Percentiles rank a stretch among this genome's conserved stretches.
Evolutionary conservation across 2,113 vertebrate species (phyloP).

Genomic region (Antechinus stuartii): DNA sequence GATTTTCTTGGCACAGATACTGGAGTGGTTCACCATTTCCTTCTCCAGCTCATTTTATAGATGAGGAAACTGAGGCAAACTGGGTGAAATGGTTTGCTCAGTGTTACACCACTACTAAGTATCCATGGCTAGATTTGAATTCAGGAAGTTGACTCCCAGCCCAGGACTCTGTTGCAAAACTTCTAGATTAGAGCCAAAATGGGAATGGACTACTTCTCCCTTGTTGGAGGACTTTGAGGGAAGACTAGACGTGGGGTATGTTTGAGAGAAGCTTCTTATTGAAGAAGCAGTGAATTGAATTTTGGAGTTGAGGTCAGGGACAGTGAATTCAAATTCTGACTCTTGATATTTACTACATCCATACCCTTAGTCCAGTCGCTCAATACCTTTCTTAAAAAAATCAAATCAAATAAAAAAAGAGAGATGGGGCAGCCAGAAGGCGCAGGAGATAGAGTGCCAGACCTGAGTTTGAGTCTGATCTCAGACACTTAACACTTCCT

Average conservation of each 20-base stretch:
- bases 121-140: neutral
- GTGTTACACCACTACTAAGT: too few relatives aligned
- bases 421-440: too few relatives aligned
- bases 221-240: neutral
- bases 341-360: neutral
- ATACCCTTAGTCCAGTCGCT: neutral
- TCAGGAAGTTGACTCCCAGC: neutral
- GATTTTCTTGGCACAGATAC: neutral
- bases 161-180: neutral
- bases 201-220: neutral
- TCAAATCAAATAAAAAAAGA: too few relatives aligned
- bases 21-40: neutral
- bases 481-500: too few relatives aligned
- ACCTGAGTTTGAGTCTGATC: too few relatives aligned
- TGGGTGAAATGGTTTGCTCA: too few relatives aligned
- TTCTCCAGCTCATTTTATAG: neutral
- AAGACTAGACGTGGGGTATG: neutral
- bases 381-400: neutral
- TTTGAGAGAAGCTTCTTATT: neutral
- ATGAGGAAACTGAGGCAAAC: neutral
- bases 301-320: neutral
- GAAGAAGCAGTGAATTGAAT: neutral
- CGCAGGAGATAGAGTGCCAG: too few relatives aligned
- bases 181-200: neutral
- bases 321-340: neutral